Base-by-base conservation (phyloP, 2,888 invertebrate species). In the Agapostemon virescens region DNA sequence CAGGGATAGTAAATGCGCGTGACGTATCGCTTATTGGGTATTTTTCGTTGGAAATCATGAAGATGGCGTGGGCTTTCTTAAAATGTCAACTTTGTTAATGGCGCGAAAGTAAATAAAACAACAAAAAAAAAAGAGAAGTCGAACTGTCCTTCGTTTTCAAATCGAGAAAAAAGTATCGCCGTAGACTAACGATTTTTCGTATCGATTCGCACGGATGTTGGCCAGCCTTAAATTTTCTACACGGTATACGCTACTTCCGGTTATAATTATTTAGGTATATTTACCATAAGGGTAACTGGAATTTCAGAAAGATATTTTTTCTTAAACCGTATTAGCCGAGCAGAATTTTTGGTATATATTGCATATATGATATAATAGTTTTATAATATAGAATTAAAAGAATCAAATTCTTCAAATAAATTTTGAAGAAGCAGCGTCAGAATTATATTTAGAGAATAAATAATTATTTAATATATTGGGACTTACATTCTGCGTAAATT, bases 401-500 rank as follows among this genome's bases (percentile, higher is more conserved):
- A n/a, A n/a, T n/a, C n/a, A n/a, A n/a, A n/a, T n/a, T n/a, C n/a
- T n/a, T 45, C n/a, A 9, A 36, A 5, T 20, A 17, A 26, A 13
- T 40, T 69, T 38, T 7, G 11, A 20, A 11, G n/a, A 33, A 61
- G 0, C 20, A 23, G 15, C 15, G 45, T n/a, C 30, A 7, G 40
- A 52, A 33, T 42, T 15, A 9, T 17, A 2, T 30, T 36, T 20
- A 26, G 3, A n/a, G 23, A 42, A 30, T 30, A 20, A 45, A 23
- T 3, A 11, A 30, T 42, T 20, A 23, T 70, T 61, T n/a, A 36
- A 40, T 20, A 6, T 13, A n/a, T n/a, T n/a, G 30, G 6, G 11
- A 77, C 79, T 74, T 74, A 78, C 74, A 67, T 79, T 78, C 63
- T 33, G 23, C 33, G 23, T 20, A 2, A 30, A 42, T 58, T 45